Evolutionary conservation across 2,113 vertebrate species (phyloP), one percentile per base, ranked within the genome.

Genomic region (Vidua macroura): DNA sequence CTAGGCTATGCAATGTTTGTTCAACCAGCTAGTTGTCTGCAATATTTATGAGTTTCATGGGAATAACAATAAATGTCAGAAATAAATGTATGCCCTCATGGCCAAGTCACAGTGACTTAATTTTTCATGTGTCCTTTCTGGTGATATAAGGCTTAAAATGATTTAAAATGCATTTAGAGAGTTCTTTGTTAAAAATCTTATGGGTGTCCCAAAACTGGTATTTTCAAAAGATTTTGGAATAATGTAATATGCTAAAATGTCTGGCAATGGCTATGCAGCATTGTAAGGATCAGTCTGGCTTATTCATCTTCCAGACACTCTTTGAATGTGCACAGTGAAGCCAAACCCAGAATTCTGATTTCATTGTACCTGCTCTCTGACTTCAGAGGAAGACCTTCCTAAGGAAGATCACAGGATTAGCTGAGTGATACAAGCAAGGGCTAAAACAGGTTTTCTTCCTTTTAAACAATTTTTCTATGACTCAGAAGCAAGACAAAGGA

Each of bases 191-290:
- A 75, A 67, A 90, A 86, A 55, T 13, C 8, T 59, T 86, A 16
- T 28, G n/a, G 17, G 14, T 59, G 33, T 52, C 46, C 63, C 41
- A 74, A 91, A 77, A 20, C 20, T 41, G 24, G 7, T 79, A n/a
- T 90, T 93, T 95, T 93, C 59, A 69, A 73, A 90, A 88, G 76
- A 51, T 77, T 90, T 49, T 74, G 46, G 46, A 86, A 91, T 85
- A 48, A 80, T 53, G 49, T 28, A 49, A 69, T 80, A 80, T 60
- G 58, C 17, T 90, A 73, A 95, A 93, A 43, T 86, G 63, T 80
- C 63, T 90, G 37, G 58, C 56, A 79, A 79, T n/a, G 62, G 24
- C 39, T 72, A 51, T 51, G 49, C 27, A 83, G 78, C 33, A 51
- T 49, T 93, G 43, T 77, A 70, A 81, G 35, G 17, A 63, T 83